These are phyloP conservation scores for Crioceris asparagi DNA, from an alignment of 2,888 invertebrate species.

Conservation along the genomic window DNA sequence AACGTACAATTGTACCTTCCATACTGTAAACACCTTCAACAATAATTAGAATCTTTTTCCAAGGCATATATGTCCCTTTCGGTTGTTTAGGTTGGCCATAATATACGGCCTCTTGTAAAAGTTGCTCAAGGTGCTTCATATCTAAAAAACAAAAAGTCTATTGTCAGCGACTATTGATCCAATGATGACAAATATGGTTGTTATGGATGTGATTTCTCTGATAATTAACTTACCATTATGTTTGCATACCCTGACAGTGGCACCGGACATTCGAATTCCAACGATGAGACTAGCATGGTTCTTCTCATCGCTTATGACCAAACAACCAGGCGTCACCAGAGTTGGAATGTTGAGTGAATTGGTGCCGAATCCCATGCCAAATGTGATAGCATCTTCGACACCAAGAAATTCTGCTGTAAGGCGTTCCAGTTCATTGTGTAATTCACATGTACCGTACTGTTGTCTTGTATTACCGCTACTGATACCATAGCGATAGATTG, in stretches of 20 bases:
- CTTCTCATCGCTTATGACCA: constrained; percentile 91
- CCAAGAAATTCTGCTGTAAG: constrained; percentile 82
- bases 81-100: constrained; percentile 67
- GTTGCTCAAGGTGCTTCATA: constrained; percentile 69
- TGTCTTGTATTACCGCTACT: constrained; percentile 64
- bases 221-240: constrained; percentile 69
- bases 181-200: no score
- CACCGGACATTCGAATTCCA: constrained; percentile 80
- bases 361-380: constrained; percentile 98
- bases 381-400: constrained; percentile 86
- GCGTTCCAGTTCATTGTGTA: constrained; percentile 73
- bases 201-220: no score
- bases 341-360: constrained; percentile 90
- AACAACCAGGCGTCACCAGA: constrained; percentile 68
- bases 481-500: constrained; percentile 62
- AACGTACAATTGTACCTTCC: constrained; percentile 91
- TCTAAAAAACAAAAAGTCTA: no score
- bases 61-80: constrained; percentile 51
- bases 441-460: constrained; percentile 66
- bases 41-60: constrained; percentile 86
- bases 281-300: constrained; percentile 96
- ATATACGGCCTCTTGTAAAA: constrained; percentile 62
- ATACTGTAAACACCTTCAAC: constrained; percentile 97
- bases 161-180: no score
- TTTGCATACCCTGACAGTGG: constrained; percentile 74